These are phyloP conservation scores for Oeneis ivallda DNA, from an alignment of 2,888 invertebrate species.

Conservation along the genomic window DNA sequence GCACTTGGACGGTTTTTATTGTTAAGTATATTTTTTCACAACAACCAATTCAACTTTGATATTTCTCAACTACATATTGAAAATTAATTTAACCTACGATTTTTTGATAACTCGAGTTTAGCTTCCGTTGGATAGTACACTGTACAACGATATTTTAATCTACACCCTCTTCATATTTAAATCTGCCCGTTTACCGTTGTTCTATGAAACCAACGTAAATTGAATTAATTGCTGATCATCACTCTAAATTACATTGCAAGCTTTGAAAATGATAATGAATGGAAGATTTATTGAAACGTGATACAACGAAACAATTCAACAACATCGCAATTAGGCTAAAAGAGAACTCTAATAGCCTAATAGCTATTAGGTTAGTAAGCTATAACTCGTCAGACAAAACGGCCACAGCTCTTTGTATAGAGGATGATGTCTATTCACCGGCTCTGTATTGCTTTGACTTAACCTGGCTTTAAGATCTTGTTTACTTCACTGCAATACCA, in stretches of 20 bases:
- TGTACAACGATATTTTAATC: neutral
- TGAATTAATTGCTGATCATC: constrained; percentile 5
- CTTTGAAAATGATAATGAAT: constrained; percentile 14
- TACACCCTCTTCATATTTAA: neutral
- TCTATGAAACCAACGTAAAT: neutral
- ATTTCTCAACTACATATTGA: too few species aligned
- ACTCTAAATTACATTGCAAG: constrained; percentile 5
- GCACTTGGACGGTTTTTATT: too few species aligned
- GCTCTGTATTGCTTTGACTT: constrained; percentile 35
- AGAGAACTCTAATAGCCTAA: constrained; percentile 38
- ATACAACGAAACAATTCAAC: constrained; percentile 23
- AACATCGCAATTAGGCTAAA: constrained; percentile 26
- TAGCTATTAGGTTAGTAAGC: constrained; percentile 39
- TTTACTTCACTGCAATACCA: constrained; percentile 28
- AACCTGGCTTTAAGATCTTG: constrained; percentile 33
- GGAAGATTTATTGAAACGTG: constrained; percentile 10
- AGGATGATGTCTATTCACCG: constrained; percentile 39
- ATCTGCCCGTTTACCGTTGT: neutral
- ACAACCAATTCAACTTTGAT: too few species aligned
- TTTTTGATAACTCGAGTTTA: too few species aligned
- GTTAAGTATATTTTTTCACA: too few species aligned
- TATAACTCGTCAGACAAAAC: constrained; percentile 38
- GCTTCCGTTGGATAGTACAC: too few species aligned
- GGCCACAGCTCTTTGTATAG: constrained; percentile 39
- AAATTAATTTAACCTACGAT: too few species aligned